A percentile compares a stretch with the other conserved stretches of the same genome.
Evolutionary conservation across 2,888 invertebrate species (phyloP).

Genomic region (Hydroisotoma schaefferi): DNA sequence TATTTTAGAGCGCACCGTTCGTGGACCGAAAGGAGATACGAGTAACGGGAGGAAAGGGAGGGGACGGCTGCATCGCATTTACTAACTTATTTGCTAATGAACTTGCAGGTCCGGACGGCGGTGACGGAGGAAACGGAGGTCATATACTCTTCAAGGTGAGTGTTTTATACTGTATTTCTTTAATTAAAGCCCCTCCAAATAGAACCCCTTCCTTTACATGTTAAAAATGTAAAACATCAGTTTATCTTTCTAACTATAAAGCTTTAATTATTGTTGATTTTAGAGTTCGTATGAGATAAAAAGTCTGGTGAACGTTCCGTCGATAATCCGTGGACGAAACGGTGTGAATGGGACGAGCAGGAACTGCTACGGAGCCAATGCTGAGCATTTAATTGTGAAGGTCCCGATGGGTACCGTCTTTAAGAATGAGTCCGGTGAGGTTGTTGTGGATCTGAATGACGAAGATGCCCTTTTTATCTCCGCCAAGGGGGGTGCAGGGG

Average conservation of each 20-base stretch:
- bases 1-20: slow-evolving; percentile 60
- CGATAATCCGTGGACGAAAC: slow-evolving; percentile 61
- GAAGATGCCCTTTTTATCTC: slow-evolving; percentile 75
- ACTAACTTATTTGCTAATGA: slow-evolving; percentile 77
- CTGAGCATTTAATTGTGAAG: slow-evolving; percentile 53
- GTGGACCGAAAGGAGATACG: slow-evolving; percentile 67
- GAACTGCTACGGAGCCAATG: slow-evolving; percentile 79
- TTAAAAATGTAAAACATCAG: background rate
- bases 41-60: slow-evolving; percentile 80
- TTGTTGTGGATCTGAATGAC: slow-evolving; percentile 64
- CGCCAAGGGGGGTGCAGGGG: slow-evolving; percentile 92
- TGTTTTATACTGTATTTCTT: no score
- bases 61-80: slow-evolving; percentile 88
- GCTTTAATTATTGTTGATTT: slow-evolving; percentile 21
- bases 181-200: no score
- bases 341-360: slow-evolving; percentile 72
- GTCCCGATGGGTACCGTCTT: slow-evolving; percentile 62
- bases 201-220: background rate
- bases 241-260: slow-evolving; percentile 8
- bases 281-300: slow-evolving; percentile 64
- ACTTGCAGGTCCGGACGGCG: slow-evolving; percentile 89
- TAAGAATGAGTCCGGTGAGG: slow-evolving; percentile 54
- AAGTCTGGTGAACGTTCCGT: slow-evolving; percentile 65
- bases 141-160: slow-evolving; percentile 77
- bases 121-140: slow-evolving; percentile 94